Evolutionary conservation across 2,888 invertebrate genomes (phyloP), one percentile per base, ranked within the genome.

Genomic region (Deilephila porcellus): DNA sequence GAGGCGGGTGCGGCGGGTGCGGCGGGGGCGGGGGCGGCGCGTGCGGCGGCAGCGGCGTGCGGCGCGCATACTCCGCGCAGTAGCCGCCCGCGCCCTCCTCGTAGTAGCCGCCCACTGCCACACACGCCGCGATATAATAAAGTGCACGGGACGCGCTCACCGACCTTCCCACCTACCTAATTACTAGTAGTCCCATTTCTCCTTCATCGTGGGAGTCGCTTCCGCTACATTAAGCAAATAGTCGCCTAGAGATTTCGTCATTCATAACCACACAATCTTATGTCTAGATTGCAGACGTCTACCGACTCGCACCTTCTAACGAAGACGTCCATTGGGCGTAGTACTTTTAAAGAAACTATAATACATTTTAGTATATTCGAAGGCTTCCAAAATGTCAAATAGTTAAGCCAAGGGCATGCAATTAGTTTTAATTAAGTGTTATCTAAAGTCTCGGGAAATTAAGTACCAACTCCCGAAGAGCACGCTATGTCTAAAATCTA

Each of bases 21-120:
- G 82, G 81, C 75, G 76, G 83, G 74, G 84, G 84, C 74, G 81
- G 77, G 83, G 84, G 88, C 71, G 84, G 77, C 77, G 82, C 82
- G 83, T 86, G 92, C 82, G 87, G 85, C 82, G 82, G 76, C 79
- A 77, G 82, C 82, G 86, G 85, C 78, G 85, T 80, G 83, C 90
- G 90, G 82, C 92, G 92, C 87, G 87, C 90, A 90, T 88, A 92
- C 85, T 92, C 92, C 82, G 88, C 90, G 91, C 92, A 90, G 90
- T 91, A 91, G 82, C 84, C 84, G 85, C 85, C 88, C 86, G 84
- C 90, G 84, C 86, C 83, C 78, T 93, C 94, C 84, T 92, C 93
- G 92, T 93, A 95, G 93, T 93, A 94, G 83, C 92, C 92, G 88
- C 91, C 94, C 92, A 94, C 93, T 93, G 93, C 90, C 92, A 93